Base-by-base conservation (phyloP, 2,113 vertebrate species). In the Polypterus bichir region DNA sequence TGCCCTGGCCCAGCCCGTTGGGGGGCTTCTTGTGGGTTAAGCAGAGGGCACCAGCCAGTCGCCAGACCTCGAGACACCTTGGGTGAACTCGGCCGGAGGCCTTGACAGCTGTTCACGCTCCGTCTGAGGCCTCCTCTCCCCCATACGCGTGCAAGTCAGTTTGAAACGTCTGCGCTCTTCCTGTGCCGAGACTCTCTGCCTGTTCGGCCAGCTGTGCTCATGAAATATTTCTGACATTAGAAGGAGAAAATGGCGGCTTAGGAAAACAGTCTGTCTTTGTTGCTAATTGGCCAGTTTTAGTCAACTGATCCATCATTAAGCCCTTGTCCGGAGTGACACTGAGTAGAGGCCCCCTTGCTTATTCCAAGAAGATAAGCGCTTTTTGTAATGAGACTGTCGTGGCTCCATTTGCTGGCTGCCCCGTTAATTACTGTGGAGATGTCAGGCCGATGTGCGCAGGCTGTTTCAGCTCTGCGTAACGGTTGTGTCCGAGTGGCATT, bases 201-300 rank as follows among this genome's bases (percentile, higher is more conserved):
- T 27, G 27, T 27, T 27, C 27, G 27, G 27, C 27, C 27, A 27
- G 27, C 27, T 27, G 27, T 27, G 27, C 27, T 63, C 8, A 83
- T 84, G 77, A 83, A 87, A 86, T 83, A 83, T 84, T 85, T 86
- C 56, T 75, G 1, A 9, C 80, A 84, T 79, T 83, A 59, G 77
- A 76, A 77, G 7, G 75, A 75, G 79, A 79, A 79, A 77, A 75
- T 76, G 7, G 76, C 76, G 80, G 79, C 79, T 83, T 83, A 82
- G 80, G 79, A 77, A 87, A 86, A 83, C 78, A 84, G 79, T 75
- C 72, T 54, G 51, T 8, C 57, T 64, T 76, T 77, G 80, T 84
- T 80, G 77, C 80, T 85, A 84, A 86, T 78, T 76, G 74, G 71
- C 70, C 79, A 52, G 80, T 73, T 61, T 80, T 80, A 81, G 77